Conservation (phyloP, 2,113 vertebrate species). For the Microcebus tavaratra region DNA sequence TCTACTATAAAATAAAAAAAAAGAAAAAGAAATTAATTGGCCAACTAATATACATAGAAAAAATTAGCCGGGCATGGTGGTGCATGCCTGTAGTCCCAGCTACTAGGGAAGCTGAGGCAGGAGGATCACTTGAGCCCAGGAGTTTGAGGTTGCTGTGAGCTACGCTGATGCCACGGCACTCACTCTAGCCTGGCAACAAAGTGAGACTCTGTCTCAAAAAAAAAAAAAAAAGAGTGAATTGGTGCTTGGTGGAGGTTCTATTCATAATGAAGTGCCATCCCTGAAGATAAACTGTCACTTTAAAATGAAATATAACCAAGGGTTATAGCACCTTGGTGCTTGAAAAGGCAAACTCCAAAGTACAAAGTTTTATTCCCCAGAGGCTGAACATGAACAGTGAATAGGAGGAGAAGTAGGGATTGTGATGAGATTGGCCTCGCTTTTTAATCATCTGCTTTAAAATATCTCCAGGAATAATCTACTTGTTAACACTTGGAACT, state of each 20-base stretch:
- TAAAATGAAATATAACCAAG: background rate
- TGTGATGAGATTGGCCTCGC: background rate
- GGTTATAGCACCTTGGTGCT: background rate
- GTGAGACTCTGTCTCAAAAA: too few species aligned
- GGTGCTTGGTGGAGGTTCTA: background rate
- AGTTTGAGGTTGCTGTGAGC: too few species aligned
- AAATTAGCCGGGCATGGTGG: too few species aligned
- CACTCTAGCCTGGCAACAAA: too few species aligned
- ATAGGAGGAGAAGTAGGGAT: background rate
- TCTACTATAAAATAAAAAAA: too few species aligned
- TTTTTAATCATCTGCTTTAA: background rate
- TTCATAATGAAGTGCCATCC: background rate
- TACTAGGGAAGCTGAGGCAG: too few species aligned
- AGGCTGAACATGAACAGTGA: background rate
- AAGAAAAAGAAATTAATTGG: too few species aligned
- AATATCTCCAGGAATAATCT: background rate
- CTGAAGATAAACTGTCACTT: background rate
- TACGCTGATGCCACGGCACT: too few species aligned
- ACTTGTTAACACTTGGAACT: background rate
- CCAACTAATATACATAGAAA: too few species aligned
- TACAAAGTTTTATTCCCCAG: background rate
- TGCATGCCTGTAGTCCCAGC: too few species aligned
- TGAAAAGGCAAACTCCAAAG: background rate
- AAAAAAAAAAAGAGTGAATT: background rate
- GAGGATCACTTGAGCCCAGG: too few species aligned